Percentiles rank a stretch among this genome's conserved stretches.
Evolutionary conservation across 2,113 vertebrate genomes (phyloP).

Genomic region (Tyto alba): DNA sequence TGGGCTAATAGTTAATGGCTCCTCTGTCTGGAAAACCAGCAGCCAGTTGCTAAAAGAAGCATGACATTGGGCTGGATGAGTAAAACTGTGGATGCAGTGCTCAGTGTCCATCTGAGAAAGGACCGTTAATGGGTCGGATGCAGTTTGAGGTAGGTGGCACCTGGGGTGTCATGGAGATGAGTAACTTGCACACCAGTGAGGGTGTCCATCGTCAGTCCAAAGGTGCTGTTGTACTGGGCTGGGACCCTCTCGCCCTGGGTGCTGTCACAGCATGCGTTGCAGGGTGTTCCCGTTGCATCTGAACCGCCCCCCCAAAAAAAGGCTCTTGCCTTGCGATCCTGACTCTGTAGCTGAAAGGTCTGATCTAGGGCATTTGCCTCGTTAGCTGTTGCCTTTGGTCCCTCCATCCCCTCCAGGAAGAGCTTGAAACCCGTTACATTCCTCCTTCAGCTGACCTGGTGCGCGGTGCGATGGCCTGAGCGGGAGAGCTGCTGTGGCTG

Average conservation of each 20-base stretch:
- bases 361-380: not conserved
- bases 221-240: not conserved
- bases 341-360: not conserved
- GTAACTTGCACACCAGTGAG: not conserved
- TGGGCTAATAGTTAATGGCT: conserved; percentile 53
- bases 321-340: not conserved
- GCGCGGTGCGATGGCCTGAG: not conserved
- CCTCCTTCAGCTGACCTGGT: not conserved
- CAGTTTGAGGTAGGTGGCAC: conserved; percentile 54
- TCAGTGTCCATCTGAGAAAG: conserved; percentile 48
- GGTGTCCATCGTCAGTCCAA: not conserved
- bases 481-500: not conserved
- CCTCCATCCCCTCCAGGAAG: not conserved
- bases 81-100: conserved; percentile 42
- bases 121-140: not conserved
- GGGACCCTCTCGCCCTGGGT: not conserved
- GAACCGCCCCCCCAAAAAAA: not conserved
- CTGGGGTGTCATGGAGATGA: conserved; percentile 30
- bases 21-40: conserved; percentile 56
- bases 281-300: not conserved
- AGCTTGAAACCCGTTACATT: not conserved
- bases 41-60: conserved; percentile 52
- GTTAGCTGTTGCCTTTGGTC: not conserved
- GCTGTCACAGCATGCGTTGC: not conserved
- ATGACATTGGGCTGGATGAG: conserved; percentile 40